Base-by-base conservation (phyloP, 1,140 invertebrate genomes). In the Drosophila nebulosa region DNA sequence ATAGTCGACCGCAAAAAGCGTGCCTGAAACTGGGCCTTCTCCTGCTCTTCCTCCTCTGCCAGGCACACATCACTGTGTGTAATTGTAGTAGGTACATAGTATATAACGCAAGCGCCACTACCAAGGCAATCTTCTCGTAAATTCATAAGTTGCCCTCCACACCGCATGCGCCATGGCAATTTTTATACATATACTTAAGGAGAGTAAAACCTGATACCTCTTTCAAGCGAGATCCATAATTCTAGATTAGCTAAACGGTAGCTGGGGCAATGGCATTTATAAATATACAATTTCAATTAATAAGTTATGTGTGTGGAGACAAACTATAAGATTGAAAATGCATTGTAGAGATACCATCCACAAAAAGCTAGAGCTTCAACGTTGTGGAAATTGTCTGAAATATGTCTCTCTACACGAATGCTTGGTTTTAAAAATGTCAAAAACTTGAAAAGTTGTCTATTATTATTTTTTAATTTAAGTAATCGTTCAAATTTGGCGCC, bases 141-240 rank as follows among this genome's bases (percentile, higher is more conserved):
- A 86, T 81, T 81, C 53, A 71, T 46, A 46, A 10, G 7, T 7
- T 46, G 39, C 16, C 39, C 39, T 46, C 18, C 39, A 70, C 78
- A 18, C 78, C 61, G 81, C 81, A 80, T 86, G 80, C 66, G 57
- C 74, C 53, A 55, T 67, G 64, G 76, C 76, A 77, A 77, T 85
- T 80, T 30, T 27, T 27, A n/a, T n/a, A n/a, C n/a, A n/a, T n/a
- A n/a, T n/a, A n/a, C n/a, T 30, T 30, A 9, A 30, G 5, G 52
- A 55, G 63, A 74, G 70, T 80, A 77, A 85, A 79, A 21, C 73
- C 56, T 65, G 73, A 85, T 85, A 74, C 42, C 39, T 46, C 7
- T 10, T 46, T n/a, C 39, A 3, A 10, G 4, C 3, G 35, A 36
- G 35, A 84, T 76, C 75, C 74, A 77, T 39, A 39, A 52, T 42